Evolutionary conservation across 2,797 vertebrate genomes (phyloP).

Genomic region (Philypnodon macrostomus): DNA sequence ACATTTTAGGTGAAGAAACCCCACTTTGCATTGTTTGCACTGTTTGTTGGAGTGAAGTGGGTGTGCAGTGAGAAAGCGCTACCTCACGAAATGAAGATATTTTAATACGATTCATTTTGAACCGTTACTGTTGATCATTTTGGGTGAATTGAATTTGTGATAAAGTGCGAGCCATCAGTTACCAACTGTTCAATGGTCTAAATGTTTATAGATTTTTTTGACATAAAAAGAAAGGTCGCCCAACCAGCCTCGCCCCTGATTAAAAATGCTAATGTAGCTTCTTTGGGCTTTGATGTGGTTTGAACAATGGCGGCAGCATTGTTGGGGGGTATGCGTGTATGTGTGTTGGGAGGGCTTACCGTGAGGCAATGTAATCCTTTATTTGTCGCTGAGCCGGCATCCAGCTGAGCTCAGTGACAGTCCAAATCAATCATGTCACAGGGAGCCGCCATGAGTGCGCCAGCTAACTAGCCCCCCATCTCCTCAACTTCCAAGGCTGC

Average conservation of each 20-base stretch:
- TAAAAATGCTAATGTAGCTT: slow-evolving; percentile 89
- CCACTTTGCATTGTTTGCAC: no score
- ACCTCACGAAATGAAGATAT: no score
- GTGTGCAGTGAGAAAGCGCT: no score
- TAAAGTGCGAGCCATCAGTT: no score
- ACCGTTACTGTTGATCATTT: no score
- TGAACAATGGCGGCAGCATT: slow-evolving; percentile 83
- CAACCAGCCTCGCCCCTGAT: slow-evolving; percentile 78
- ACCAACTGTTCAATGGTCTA: slow-evolving; percentile 14
- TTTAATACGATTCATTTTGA: no score
- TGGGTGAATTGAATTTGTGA: no score
- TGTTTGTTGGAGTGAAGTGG: no score
- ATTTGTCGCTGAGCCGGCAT: slow-evolving; percentile 86
- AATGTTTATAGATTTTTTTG: slow-evolving; percentile 32
- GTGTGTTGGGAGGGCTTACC: slow-evolving; percentile 64
- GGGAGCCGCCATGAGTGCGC: slow-evolving; percentile 75
- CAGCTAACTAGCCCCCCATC: slow-evolving; percentile 68
- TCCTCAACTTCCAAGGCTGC: slow-evolving; percentile 67
- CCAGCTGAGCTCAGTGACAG: slow-evolving; percentile 90
- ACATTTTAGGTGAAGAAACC: no score
- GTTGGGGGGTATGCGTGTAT: slow-evolving; percentile 53
- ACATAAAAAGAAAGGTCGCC: slow-evolving; percentile 30
- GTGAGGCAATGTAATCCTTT: slow-evolving; percentile 88
- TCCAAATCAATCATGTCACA: slow-evolving; percentile 88
- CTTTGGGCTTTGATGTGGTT: slow-evolving; percentile 88